phyloP scores from a whole-genome alignment of 2,888 invertebrate species.

The Aphidoletes aphidimyza region DNA sequence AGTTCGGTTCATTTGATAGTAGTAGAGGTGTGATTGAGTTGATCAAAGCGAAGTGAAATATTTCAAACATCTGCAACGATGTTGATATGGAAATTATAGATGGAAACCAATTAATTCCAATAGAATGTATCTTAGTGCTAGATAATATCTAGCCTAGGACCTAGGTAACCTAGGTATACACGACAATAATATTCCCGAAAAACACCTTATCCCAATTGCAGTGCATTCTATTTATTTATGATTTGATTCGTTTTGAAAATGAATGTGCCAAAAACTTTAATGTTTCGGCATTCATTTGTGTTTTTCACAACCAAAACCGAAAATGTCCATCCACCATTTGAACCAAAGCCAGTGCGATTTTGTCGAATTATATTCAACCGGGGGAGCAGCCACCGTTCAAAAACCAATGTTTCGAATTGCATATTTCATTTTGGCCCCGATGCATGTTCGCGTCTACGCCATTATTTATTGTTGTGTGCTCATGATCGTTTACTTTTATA shows the following conservation, averaged over 20 bases:
- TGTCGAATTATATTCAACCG: conserved; percentile 7
- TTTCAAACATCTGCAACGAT: too few species aligned
- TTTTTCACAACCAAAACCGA: neutral
- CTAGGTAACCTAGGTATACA: too few species aligned
- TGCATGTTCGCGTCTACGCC: neutral
- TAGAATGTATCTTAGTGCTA: too few species aligned
- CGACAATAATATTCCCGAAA: too few species aligned
- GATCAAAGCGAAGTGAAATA: too few species aligned
- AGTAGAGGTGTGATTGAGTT: too few species aligned
- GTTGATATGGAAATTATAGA: too few species aligned
- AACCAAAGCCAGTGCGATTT: neutral
- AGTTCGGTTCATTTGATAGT: too few species aligned
- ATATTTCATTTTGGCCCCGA: neutral
- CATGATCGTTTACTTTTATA: neutral
- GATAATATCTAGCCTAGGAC: too few species aligned
- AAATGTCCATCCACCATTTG: neutral
- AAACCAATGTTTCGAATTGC: conserved; percentile 9
- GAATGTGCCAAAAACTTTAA: neutral
- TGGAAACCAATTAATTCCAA: too few species aligned
- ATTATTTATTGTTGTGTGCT: conserved; percentile 34
- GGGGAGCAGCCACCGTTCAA: neutral
- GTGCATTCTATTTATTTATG: conserved; percentile 15
- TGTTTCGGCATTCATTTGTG: neutral
- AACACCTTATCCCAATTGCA: neutral
- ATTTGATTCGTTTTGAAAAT: conserved; percentile 5